Evolutionary conservation across 2,888 invertebrate species (phyloP), one percentile per base, ranked within the genome.

Genomic region (Epistrophe grossulariae): DNA sequence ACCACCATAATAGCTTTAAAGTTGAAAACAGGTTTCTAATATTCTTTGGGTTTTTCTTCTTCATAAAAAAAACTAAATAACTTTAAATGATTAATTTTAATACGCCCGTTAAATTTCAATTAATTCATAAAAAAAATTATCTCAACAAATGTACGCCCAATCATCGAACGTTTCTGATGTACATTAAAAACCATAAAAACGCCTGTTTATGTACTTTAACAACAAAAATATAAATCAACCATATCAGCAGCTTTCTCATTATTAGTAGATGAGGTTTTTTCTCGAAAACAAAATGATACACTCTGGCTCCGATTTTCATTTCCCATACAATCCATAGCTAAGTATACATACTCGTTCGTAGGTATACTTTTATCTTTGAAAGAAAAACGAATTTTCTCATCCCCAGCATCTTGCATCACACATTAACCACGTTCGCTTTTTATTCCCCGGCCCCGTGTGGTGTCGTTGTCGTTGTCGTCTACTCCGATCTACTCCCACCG

Each of bases 351-450:
- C 13, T 28, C 28, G 40, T 24, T 13, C 17, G 6, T 59, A 31
- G 1, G 6, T 7, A 4, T 31, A 31, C 28, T 5, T 28, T 6
- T 40, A 43, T 15, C 24, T 73, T 24, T 55, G 52, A 72, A 79
- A 72, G 72, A 79, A 83, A 87, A 57, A 66, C 71, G 60, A 74
- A 76, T 87, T 87, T 87, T 87, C 87, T 60, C 87, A 87, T 79
- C 83, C 71, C 71, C 74, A 79, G 68, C 76, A 66, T 87, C 87
- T 87, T 87, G 83, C 87, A 79, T 83, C 87, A 85, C 81, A 78
- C 45, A 79, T 78, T 78, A 59, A 60, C 64, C 60, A 55, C 70
- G 60, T 82, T 72, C 28, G 66, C 35, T 72, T 68, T 68, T 50
- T 77, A 55, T 40, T 70, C 28, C 70, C 66, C 72, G 60, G 64